Base-by-base conservation (phyloP, 1,140 invertebrate genomes). In the Drosophila takahashii region DNA sequence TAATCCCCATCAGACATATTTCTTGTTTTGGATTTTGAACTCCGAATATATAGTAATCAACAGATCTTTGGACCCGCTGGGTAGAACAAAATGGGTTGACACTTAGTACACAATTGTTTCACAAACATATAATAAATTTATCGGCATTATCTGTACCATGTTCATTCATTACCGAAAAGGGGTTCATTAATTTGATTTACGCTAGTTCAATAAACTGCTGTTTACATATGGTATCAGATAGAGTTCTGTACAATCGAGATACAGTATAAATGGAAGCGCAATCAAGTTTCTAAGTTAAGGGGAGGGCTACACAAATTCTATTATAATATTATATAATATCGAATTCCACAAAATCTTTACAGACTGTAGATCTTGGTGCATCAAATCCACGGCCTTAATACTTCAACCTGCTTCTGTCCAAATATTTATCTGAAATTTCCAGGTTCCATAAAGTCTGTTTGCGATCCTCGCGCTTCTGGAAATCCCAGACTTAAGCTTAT, bases 1-100 rank as follows among this genome's bases (percentile, higher is more conserved):
- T 32, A 47, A 26, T 41, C 8, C 11, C 26, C 29, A 54, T 8
- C 32, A 52, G 42, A 42, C 47, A 62, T 50, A 27, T 50, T 15
- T 52, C 47, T 47, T 44, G 22, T 69, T 54, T 34, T 70, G 64
- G 34, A 70, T 47, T 70, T 70, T 69, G 64, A 36, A 56, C 50
- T 39, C 5, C 0, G 0, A 11, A 29, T 47, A 29, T 45, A 37
- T 54, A 45, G 9, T 54, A 45, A 45, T 32, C 29, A 42, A 29
- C 9, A n/a, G 64, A 47, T 39, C 64, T 48, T 70, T 70, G 50
- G 34, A 70, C 50, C 1, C 7, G 8, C 9, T 6, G 0, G 3
- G 2, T 0, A 26, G 18, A 11, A 32, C 15, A 32, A 32, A 47
- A 27, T 61, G 15, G 15, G n/a, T 10, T 44, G 41, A 45, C 16